Base-by-base conservation (phyloP, 2,888 invertebrate genomes). In the Xestoiulus laeticollis region DNA sequence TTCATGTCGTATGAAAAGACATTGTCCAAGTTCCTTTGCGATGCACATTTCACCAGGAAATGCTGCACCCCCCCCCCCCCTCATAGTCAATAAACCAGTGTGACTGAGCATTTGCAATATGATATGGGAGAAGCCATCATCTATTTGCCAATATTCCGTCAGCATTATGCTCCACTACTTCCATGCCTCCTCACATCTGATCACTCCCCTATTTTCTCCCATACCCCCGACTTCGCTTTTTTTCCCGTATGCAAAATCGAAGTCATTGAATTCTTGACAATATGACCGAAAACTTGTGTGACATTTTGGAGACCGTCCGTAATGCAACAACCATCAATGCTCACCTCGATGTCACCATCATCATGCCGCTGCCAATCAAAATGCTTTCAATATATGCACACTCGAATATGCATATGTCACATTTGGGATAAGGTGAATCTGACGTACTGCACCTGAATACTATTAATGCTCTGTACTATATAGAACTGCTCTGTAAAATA, bases 211-310 rank as follows among this genome's bases (percentile, higher is more conserved):
- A 59, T 48, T 14, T 48, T 19, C 48, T 0, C 8, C 59, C 53
- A 2, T 0, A 19, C 53, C 53, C 53, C n/a, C 53, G n/a, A n/a
- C n/a, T 53, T 14, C 78, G 16, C 16, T 26, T 26, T 12, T n/a
- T 53, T 78, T 30, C 78, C 30, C 30, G 8, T 78, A 78, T 78
- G 78, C 78, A 78, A 78, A 78, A 78, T 78, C 16, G 78, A 78
- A 78, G 30, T 30, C 78, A 78, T 78, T 78, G 30, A 78, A 78
- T 30, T 78, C 78, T 30, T 78, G 78, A 78, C 78, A 78, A 32
- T 78, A 16, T 78, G 78, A 78, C 78, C 68, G 26, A 26, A 8
- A 12, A 68, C 68, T 26, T 22, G 10, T 8, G 68, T 68, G 68
- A 68, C 68, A 26, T 68, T 10, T 68, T 68, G 68, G 68, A 68